phyloP scores from a whole-genome alignment of 2,888 invertebrate genomes.

The Bellardia pandia region DNA sequence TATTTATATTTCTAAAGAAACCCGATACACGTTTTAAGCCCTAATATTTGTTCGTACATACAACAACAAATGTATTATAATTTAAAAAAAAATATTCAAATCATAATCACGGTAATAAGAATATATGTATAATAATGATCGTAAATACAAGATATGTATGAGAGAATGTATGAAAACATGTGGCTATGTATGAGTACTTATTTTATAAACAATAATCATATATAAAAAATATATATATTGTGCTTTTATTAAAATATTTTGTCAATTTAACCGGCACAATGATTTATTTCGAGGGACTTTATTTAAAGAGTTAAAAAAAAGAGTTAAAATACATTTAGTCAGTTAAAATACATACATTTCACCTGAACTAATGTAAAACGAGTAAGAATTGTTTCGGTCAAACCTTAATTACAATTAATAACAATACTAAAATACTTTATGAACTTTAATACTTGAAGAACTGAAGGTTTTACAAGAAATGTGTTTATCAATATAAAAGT shows the following conservation, averaged over 20 bases:
- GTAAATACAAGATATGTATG: conserved; percentile 1
- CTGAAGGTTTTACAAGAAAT: no score
- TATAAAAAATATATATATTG: not conserved
- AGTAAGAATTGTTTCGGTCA: no score
- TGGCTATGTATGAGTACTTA: not conserved
- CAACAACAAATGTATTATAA: conserved; percentile 50
- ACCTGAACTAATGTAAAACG: no score
- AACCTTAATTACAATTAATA: no score
- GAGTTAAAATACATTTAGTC: no score
- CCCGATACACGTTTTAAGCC: conserved; percentile 72
- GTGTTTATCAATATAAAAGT: no score
- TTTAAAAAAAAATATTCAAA: conserved; percentile 39
- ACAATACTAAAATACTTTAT: no score
- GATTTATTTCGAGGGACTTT: conserved; percentile 23
- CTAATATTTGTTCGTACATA: conserved; percentile 65
- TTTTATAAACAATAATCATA: not conserved
- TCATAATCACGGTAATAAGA: conserved; percentile 32
- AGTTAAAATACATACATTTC: no score
- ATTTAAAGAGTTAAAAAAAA: no score
- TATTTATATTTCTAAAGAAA: conserved; percentile 72
- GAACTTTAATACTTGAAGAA: no score
- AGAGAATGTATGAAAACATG: not conserved
- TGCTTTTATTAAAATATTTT: not conserved
- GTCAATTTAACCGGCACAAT: conserved; percentile 42
- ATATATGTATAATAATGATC: not conserved